These are phyloP conservation scores for Poeciliopsis occidentalis DNA, from an alignment of 2,113 vertebrate species.

Conservation along the genomic window DNA sequence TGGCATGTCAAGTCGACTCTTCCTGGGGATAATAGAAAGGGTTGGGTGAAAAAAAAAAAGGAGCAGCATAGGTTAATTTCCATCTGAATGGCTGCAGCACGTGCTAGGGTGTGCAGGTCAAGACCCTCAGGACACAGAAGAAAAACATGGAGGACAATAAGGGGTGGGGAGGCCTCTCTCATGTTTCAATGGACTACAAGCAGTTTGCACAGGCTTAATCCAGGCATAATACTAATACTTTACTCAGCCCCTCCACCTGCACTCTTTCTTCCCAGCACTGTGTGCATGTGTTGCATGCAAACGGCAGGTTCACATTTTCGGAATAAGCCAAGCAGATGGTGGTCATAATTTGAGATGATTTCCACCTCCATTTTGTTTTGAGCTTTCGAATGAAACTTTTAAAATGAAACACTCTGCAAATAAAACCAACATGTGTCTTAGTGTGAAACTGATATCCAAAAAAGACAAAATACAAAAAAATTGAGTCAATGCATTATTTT, in stretches of 20 bases:
- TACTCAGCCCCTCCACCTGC: conserved; percentile 15
- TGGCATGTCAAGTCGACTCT: conserved; percentile 15
- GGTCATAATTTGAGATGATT: neutral
- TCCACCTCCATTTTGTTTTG: neutral
- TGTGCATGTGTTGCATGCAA: neutral
- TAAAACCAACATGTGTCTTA: neutral
- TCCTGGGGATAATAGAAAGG: conserved; percentile 7
- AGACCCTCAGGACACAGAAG: conserved; percentile 52
- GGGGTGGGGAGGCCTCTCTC: conserved; percentile 59
- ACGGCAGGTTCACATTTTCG: neutral
- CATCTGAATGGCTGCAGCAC: conserved; percentile 70
- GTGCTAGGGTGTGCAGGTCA: conserved; percentile 68
- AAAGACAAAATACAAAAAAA: neutral
- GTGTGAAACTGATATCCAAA: neutral
- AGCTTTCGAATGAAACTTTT: neutral
- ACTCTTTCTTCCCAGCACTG: conserved; percentile 1
- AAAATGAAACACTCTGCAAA: neutral
- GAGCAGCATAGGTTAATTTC: conserved; percentile 60
- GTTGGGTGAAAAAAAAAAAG: neutral
- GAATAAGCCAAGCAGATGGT: neutral
- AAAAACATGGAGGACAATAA: conserved; percentile 51
- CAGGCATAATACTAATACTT: conserved; percentile 30
- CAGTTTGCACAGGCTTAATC: conserved; percentile 64
- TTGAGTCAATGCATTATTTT: neutral
- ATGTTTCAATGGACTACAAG: conserved; percentile 67